phyloP scores from a whole-genome alignment of 30 jellyfish, hydroid and myxozoan genomes.

The Morbakka virulenta region DNA sequence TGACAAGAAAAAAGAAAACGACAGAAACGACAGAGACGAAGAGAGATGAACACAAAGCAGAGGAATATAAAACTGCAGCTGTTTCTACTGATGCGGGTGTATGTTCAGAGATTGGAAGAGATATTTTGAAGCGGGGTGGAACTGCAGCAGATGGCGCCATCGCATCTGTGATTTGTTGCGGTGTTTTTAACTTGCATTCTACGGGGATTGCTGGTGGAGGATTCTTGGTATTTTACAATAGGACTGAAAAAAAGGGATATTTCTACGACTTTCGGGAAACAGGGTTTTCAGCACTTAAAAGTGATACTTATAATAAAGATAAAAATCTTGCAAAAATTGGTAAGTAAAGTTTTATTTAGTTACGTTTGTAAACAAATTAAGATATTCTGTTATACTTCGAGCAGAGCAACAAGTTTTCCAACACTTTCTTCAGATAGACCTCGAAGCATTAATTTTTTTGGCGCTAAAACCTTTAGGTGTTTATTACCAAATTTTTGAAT shows the following conservation, averaged over 20 bases:
- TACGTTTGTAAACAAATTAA: too few relatives aligned
- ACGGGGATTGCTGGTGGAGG: slow-evolving; percentile 98
- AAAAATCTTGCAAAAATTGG: slow-evolving; percentile 38
- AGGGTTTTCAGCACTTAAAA: slow-evolving; percentile 66
- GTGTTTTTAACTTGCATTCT: slow-evolving; percentile 70
- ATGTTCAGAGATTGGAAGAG: slow-evolving; percentile 62
- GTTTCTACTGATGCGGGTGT: slow-evolving; percentile 32
- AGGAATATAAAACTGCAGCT: slow-evolving; percentile 41
- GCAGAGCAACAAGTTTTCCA: too few relatives aligned
- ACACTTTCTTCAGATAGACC: too few relatives aligned
- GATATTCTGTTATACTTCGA: too few relatives aligned
- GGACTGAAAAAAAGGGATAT: slow-evolving; percentile 8
- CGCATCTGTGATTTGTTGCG: slow-evolving; percentile 71
- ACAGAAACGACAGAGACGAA: too few relatives aligned
- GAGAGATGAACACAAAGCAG: too few relatives aligned
- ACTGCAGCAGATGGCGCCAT: slow-evolving; percentile 93
- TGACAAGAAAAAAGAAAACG: too few relatives aligned
- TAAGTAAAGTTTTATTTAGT: too few relatives aligned
- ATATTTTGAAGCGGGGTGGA: slow-evolving; percentile 68
- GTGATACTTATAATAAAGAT: slow-evolving; percentile 41
- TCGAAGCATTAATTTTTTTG: too few relatives aligned
- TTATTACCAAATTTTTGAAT: too few relatives aligned
- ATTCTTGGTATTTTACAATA: slow-evolving; percentile 55
- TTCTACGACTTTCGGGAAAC: slow-evolving; percentile 73
- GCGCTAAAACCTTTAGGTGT: too few relatives aligned